phyloP scores from a whole-genome alignment of 2,113 vertebrate species.

The Benitochromis conjunctus region DNA sequence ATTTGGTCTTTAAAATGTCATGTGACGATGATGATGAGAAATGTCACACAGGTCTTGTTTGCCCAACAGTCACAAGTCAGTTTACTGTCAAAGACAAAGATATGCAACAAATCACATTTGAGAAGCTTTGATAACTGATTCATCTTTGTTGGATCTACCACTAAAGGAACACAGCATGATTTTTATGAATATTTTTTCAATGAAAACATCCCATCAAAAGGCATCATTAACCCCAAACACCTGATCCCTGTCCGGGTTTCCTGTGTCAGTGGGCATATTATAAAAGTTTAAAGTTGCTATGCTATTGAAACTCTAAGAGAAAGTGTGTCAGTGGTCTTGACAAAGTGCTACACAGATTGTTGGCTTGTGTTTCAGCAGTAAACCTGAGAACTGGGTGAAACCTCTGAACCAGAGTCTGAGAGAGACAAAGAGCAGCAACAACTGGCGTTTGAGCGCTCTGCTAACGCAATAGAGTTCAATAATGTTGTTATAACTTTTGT shows the following conservation, averaged over 20 bases:
- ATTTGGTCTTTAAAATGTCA: not conserved
- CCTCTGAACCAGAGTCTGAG: constrained; percentile 14
- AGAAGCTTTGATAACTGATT: not conserved
- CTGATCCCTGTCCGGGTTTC: not conserved
- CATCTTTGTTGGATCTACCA: not conserved
- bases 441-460: not conserved
- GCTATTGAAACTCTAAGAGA: not conserved
- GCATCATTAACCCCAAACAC: not conserved
- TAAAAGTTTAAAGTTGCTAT: constrained; percentile 5
- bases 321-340: not conserved
- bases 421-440: not conserved
- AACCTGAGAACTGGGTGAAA: constrained; percentile 30
- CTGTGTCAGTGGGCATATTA: not conserved
- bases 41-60: not conserved
- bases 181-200: not conserved
- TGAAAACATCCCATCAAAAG: not conserved
- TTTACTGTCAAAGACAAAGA: not conserved
- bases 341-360: constrained; percentile 16
- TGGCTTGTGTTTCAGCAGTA: constrained; percentile 25
- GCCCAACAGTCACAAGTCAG: not conserved
- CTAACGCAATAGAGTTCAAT: not conserved
- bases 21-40: not conserved
- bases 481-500: not conserved
- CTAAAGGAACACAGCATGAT: not conserved
- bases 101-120: not conserved